These are phyloP conservation scores for Archocentrus centrarchus DNA, from an alignment of 2,113 vertebrate genomes.

Conservation along the genomic window DNA sequence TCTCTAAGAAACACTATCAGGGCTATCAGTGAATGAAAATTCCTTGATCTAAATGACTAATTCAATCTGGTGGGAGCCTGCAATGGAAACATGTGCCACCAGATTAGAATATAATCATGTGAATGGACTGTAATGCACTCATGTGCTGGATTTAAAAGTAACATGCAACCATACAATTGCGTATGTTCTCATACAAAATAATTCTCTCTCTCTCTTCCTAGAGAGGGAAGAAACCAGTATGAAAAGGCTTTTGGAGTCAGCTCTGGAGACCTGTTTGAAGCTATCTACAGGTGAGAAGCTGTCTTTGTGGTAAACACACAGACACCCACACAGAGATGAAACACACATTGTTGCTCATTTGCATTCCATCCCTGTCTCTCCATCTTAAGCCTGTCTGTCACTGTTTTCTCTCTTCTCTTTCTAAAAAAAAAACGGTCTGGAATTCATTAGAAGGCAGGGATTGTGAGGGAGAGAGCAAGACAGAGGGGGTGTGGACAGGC, in stretches of 20 bases:
- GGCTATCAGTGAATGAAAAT: background rate
- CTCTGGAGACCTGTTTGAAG: conserved; percentile 84
- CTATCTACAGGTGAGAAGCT: conserved; percentile 89
- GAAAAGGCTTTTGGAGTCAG: conserved; percentile 83
- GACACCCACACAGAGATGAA: background rate
- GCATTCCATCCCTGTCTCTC: conserved; percentile 42
- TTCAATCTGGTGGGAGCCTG: background rate
- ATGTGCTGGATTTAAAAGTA: background rate
- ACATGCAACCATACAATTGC: background rate
- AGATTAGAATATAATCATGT: background rate
- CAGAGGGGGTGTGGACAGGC: conserved; percentile 13
- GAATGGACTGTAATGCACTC: background rate
- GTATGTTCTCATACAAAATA: background rate
- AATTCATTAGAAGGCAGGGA: conserved; percentile 47
- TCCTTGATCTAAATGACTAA: background rate
- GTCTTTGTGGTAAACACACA: background rate
- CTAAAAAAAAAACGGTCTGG: background rate
- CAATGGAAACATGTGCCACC: background rate
- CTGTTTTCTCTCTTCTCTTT: background rate
- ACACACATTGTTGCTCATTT: conserved; percentile 38
- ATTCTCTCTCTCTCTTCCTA: conserved; percentile 51
- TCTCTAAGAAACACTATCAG: background rate
- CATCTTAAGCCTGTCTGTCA: conserved; percentile 43
- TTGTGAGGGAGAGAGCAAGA: background rate
- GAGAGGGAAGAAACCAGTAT: conserved; percentile 89